A percentile compares a stretch with the other conserved stretches of the same genome.
Conservation (phyloP, 1,140 invertebrate species). For the Zophobas atratus region DNA sequence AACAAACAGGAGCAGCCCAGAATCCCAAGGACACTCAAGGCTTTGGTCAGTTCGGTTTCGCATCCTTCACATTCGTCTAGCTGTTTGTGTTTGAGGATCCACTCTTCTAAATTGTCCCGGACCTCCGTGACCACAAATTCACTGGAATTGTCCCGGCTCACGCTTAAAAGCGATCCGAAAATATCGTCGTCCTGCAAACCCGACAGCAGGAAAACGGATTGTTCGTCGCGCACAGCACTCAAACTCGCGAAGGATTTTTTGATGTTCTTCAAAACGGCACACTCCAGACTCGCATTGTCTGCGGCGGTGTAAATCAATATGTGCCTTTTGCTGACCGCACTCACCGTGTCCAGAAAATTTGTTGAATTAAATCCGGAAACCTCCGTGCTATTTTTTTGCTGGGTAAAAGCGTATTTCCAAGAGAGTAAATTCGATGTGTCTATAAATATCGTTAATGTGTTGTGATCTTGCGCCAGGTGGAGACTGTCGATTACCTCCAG, state of each 20-base stretch:
- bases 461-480: constrained; percentile 58
- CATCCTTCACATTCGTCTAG: constrained; percentile 65
- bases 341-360: constrained; percentile 24
- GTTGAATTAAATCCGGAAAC: not conserved
- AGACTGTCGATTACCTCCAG: constrained; percentile 58
- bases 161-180: constrained; percentile 58
- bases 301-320: constrained; percentile 57
- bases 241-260: constrained; percentile 24
- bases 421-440: constrained; percentile 63
- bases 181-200: constrained; percentile 57
- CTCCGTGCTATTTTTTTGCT: constrained; percentile 21
- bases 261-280: constrained; percentile 52
- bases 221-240: constrained; percentile 3
- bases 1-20: constrained; percentile 63
- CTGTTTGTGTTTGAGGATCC: constrained; percentile 63
- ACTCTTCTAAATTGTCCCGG: constrained; percentile 62
- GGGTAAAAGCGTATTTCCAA: constrained; percentile 55
- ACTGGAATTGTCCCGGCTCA: constrained; percentile 54
- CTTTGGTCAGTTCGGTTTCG: constrained; percentile 57
- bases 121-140: constrained; percentile 55
- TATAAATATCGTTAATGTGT: constrained; percentile 63
- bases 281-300: constrained; percentile 51
- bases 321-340: constrained; percentile 52
- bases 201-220: constrained; percentile 52
- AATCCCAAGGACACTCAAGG: constrained; percentile 59